Conservation (phyloP, 30 jellyfish, hydroid and myxozoan species). For the Aurelia aurita region DNA sequence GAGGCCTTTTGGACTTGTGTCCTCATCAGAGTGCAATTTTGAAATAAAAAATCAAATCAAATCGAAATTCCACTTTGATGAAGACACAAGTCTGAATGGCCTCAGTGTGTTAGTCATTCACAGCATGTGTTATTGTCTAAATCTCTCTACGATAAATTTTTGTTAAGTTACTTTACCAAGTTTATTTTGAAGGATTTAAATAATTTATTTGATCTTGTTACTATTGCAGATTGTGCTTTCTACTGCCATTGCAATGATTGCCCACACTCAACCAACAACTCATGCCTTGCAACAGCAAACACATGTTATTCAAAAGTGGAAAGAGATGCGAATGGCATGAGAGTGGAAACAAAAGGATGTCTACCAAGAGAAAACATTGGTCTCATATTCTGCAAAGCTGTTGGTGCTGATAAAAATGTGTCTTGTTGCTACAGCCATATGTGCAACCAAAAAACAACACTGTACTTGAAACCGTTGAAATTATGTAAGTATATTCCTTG, state of each 20-base stretch:
- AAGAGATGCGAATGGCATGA: constrained; percentile 20
- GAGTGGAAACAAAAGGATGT: constrained; percentile 50
- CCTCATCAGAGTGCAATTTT: too few relatives aligned
- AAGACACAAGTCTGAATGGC: too few relatives aligned
- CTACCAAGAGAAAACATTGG: constrained; percentile 26
- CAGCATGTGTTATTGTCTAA: too few relatives aligned
- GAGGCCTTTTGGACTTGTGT: too few relatives aligned
- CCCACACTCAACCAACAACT: constrained; percentile 45
- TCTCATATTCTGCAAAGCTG: constrained; percentile 48
- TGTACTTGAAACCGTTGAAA: constrained; percentile 25
- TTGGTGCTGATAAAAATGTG: constrained; percentile 35
- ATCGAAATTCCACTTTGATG: too few relatives aligned
- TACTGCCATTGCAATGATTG: constrained; percentile 60
- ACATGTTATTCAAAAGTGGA: constrained; percentile 52
- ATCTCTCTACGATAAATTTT: too few relatives aligned
- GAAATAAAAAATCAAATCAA: too few relatives aligned
- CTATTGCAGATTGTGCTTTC: constrained; percentile 18
- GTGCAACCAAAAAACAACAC: constrained; percentile 50
- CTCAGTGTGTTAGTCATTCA: too few relatives aligned
- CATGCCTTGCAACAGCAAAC: constrained; percentile 31
- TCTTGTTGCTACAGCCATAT: constrained; percentile 50
- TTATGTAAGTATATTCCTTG: constrained; percentile 14
- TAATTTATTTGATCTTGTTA: too few relatives aligned
- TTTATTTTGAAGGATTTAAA: too few relatives aligned
- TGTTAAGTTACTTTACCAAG: too few relatives aligned